phyloP scores from a whole-genome alignment of 2,888 invertebrate genomes.

The Zhengitettix transpicula region DNA sequence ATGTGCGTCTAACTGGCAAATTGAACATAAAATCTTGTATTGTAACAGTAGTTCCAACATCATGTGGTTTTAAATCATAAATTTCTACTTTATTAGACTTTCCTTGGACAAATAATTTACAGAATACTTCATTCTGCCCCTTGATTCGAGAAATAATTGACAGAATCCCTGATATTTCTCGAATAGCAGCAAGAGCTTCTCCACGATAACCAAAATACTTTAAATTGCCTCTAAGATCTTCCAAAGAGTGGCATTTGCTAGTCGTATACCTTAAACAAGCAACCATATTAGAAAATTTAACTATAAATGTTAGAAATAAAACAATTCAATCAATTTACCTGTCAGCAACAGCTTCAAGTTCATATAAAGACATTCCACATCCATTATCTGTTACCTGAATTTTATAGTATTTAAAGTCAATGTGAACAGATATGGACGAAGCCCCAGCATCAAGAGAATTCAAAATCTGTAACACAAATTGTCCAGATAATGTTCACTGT shows the following conservation, averaged over 20 bases:
- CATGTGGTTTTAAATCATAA: slow-evolving; percentile 31
- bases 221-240: slow-evolving; percentile 33
- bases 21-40: slow-evolving; percentile 46
- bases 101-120: slow-evolving; percentile 36
- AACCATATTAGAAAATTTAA: not conserved
- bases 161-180: slow-evolving; percentile 35
- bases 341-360: slow-evolving; percentile 39
- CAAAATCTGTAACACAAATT: slow-evolving; percentile 31
- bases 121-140: slow-evolving; percentile 33
- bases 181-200: slow-evolving; percentile 46
- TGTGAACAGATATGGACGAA: slow-evolving; percentile 48
- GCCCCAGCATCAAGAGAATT: slow-evolving; percentile 56
- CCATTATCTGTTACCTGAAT: slow-evolving; percentile 70
- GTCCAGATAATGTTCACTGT: slow-evolving; percentile 1
- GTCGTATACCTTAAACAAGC: slow-evolving; percentile 34
- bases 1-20: slow-evolving; percentile 40
- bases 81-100: slow-evolving; percentile 24
- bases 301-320: not conserved
- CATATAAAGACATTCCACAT: slow-evolving; percentile 37
- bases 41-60: slow-evolving; percentile 54
- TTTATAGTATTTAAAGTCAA: slow-evolving; percentile 38
- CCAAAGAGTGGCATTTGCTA: slow-evolving; percentile 40
- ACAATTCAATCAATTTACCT: slow-evolving; percentile 22
- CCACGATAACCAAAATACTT: slow-evolving; percentile 49
- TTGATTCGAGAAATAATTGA: slow-evolving; percentile 39